Percentiles rank a stretch among this genome's conserved stretches.
These are phyloP conservation scores for Toxotes lorentzi DNA, from an alignment of 2,797 vertebrate species.

Conservation along the genomic window DNA sequence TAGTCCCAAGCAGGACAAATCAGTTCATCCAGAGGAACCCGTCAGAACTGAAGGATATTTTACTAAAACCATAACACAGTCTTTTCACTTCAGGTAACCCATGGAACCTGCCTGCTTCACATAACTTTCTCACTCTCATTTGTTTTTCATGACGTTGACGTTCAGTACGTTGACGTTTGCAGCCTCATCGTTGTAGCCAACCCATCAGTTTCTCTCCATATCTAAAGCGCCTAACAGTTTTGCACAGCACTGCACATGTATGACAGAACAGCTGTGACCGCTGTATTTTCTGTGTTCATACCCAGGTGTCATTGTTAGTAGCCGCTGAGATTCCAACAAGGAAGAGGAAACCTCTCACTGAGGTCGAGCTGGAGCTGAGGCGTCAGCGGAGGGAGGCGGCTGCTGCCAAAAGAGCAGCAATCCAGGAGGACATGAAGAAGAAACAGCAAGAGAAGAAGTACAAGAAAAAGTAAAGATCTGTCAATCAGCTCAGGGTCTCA, in stretches of 20 bases:
- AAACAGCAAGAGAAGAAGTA: slow-evolving; percentile 86
- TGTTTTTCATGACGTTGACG: no score
- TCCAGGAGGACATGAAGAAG: slow-evolving; percentile 84
- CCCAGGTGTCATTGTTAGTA: slow-evolving; percentile 80
- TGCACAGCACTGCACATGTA: background rate
- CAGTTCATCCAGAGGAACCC: no score
- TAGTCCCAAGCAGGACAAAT: no score
- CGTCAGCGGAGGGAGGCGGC: slow-evolving; percentile 84
- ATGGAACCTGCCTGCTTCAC: no score
- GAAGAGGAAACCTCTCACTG: slow-evolving; percentile 85
- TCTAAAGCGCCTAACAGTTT: no score
- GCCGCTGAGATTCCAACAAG: slow-evolving; percentile 69
- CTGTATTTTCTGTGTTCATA: background rate
- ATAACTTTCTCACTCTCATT: no score
- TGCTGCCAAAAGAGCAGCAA: slow-evolving; percentile 88
- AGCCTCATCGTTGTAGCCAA: no score
- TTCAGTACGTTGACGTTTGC: no score
- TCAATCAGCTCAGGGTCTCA: background rate
- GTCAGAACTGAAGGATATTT: no score
- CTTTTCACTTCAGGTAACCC: no score
- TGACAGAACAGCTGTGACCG: background rate
- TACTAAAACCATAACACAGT: no score
- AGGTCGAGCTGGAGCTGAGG: slow-evolving; percentile 86
- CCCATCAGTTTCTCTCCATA: background rate
- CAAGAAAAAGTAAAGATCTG: slow-evolving; percentile 87